These are phyloP conservation scores for Furcifer pardalis DNA, from an alignment of 2,797 vertebrate genomes.

Conservation along the genomic window DNA sequence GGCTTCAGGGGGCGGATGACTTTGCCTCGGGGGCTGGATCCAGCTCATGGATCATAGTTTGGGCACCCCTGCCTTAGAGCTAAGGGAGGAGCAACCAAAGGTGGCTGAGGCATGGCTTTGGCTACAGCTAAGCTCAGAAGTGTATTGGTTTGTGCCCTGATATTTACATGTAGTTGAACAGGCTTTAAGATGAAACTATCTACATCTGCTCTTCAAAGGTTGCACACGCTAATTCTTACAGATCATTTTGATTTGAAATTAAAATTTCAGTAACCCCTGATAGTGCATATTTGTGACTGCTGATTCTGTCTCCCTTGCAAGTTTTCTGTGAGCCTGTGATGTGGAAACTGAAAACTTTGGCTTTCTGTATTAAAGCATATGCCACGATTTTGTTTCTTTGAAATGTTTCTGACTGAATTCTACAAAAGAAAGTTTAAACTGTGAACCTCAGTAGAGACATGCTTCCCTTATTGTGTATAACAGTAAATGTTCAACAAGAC, in stretches of 20 bases:
- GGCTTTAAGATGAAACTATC: slow-evolving; percentile 17
- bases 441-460: neutral
- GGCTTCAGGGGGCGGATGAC: too few relatives aligned
- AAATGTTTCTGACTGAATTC: slow-evolving; percentile 1
- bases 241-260: neutral
- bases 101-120: neutral
- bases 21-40: too few relatives aligned
- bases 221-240: neutral
- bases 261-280: neutral
- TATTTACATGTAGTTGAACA: slow-evolving; percentile 20
- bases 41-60: too few relatives aligned
- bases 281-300: neutral
- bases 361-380: slow-evolving; percentile 8
- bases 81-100: neutral
- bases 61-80: too few relatives aligned
- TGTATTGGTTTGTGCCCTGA: neutral
- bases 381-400: neutral
- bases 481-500: neutral
- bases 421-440: neutral
- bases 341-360: neutral
- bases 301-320: neutral
- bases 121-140: neutral
- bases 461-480: slow-evolving; percentile 2
- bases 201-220: slow-evolving; percentile 8
- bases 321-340: neutral